These are phyloP conservation scores for Drosophila fulvimacula DNA, from an alignment of 2,888 invertebrate genomes.

Conservation along the genomic window DNA sequence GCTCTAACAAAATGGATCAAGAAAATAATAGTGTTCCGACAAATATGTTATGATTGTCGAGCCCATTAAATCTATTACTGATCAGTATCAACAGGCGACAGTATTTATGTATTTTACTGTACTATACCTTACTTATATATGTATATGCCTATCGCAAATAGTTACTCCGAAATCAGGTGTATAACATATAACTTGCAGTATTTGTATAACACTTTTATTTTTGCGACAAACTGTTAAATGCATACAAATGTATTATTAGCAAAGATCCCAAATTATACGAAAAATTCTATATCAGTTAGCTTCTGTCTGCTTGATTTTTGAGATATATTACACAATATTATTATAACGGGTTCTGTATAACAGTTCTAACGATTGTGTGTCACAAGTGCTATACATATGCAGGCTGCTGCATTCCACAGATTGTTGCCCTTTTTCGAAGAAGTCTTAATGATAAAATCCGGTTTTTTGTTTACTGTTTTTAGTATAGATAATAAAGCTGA, in stretches of 20 bases:
- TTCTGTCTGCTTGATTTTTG: too few species aligned
- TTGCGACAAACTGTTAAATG: background rate
- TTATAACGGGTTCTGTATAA: background rate
- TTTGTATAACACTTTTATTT: background rate
- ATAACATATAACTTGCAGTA: background rate
- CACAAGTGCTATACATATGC: background rate
- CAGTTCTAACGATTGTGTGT: background rate
- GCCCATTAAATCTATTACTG: background rate
- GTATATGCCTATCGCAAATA: background rate
- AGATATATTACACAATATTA: too few species aligned
- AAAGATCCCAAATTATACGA: background rate
- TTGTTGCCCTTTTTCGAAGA: too few species aligned
- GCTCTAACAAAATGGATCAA: too few species aligned
- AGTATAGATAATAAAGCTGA: slow-evolving; percentile 6
- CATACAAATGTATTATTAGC: background rate
- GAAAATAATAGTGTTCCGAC: too few species aligned
- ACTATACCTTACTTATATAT: background rate
- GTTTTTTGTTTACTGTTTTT: background rate
- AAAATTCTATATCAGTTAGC: background rate
- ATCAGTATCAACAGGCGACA: background rate
- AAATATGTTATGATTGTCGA: background rate
- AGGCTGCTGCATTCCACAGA: background rate
- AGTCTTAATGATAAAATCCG: background rate
- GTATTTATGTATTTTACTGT: background rate
- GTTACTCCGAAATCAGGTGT: background rate